phyloP scores from a whole-genome alignment of 2,888 invertebrate genomes.

The Suillia variegata region DNA sequence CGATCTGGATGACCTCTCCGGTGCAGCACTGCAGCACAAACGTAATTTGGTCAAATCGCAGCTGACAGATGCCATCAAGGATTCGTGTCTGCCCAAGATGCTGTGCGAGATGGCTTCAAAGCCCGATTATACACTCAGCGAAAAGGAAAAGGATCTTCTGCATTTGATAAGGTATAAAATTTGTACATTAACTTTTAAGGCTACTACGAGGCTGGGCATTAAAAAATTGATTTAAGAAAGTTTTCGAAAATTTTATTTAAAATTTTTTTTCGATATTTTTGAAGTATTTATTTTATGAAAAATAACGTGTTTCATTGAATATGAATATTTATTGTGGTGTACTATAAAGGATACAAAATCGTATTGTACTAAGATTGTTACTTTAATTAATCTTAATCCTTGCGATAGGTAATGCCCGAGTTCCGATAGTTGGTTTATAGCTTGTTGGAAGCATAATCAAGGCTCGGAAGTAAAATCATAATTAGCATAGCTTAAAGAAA shows the following conservation, averaged over 20 bases:
- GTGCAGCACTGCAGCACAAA: constrained; percentile 39
- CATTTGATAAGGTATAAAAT: constrained; percentile 55
- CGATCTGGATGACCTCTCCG: constrained; percentile 53
- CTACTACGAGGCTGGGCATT: neutral
- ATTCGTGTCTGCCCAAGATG: constrained; percentile 61
- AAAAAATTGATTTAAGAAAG: neutral
- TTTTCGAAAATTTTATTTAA: neutral
- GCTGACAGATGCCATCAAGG: constrained; percentile 57
- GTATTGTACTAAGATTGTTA: too few species aligned
- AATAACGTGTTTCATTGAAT: too few species aligned
- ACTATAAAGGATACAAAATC: too few species aligned
- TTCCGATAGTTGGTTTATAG: too few species aligned
- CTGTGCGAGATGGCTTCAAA: constrained; percentile 61
- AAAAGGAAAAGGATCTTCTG: constrained; percentile 59
- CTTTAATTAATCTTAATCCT: too few species aligned
- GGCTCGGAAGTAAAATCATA: too few species aligned
- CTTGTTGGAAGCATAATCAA: too few species aligned
- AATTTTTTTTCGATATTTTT: neutral
- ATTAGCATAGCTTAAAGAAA: too few species aligned
- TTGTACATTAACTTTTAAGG: neutral
- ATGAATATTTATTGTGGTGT: too few species aligned
- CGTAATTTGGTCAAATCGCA: constrained; percentile 45
- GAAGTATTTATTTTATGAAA: neutral
- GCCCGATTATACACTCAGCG: constrained; percentile 54
- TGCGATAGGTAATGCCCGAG: too few species aligned